phyloP scores from a whole-genome alignment of 1,140 invertebrate species.

The Heliconius melpomene region DNA sequence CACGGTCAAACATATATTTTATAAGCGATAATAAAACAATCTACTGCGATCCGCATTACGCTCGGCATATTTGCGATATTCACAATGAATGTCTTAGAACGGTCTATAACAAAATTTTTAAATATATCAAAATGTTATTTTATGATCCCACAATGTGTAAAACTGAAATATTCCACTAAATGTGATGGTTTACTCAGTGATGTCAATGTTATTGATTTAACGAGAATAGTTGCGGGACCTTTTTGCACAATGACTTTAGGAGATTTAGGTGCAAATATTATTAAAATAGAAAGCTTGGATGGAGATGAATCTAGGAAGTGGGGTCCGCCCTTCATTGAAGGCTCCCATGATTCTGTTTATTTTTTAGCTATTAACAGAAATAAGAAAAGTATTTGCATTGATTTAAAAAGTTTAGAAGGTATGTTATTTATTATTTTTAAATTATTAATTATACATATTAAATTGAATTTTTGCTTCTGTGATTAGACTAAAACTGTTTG shows the following conservation, averaged over 20 bases:
- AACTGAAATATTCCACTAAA: conserved; percentile 38
- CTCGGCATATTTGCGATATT: conserved; percentile 9
- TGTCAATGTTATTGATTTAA: conserved; percentile 90
- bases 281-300: conserved; percentile 92
- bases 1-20: conserved; percentile 35
- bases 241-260: conserved; percentile 96
- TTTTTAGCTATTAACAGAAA: conserved; percentile 96
- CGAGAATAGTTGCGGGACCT: conserved; percentile 91
- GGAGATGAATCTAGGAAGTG: conserved; percentile 96
- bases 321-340: conserved; percentile 94
- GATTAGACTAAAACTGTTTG: too few species aligned
- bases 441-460: not conserved
- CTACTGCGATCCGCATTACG: not conserved
- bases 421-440: conserved; percentile 42
- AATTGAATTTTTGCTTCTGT: not conserved
- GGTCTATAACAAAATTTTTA: conserved; percentile 11
- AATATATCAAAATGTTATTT: conserved; percentile 16
- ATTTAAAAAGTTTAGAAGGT: conserved; percentile 87
- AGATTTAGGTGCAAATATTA: conserved; percentile 96
- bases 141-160: conserved; percentile 3
- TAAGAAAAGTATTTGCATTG: conserved; percentile 96
- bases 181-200: conserved; percentile 74
- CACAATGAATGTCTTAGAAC: conserved; percentile 20
- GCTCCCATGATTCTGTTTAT: conserved; percentile 89
- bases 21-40: conserved; percentile 9